Evolutionary conservation across 2,113 vertebrate genomes (phyloP), one percentile per base, ranked within the genome.

Genomic region (Bubo blakistoni): DNA sequence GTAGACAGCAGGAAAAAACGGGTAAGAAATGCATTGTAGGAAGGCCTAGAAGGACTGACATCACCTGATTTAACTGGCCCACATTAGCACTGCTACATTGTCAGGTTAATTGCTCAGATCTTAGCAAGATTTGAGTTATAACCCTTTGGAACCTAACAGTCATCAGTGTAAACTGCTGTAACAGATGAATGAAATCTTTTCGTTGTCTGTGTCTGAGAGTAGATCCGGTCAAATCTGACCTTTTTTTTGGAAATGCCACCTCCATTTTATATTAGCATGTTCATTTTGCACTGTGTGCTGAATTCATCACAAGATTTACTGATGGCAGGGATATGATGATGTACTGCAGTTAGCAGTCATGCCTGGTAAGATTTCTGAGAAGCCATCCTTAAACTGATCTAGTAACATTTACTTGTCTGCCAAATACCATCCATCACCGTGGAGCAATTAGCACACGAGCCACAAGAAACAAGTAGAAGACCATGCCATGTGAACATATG

Each of bases 401-500:
- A 25, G 8, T 36, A 7, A 27, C 14, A n/a, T 65, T 72, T 72
- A 24, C 85, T 63, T 73, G 10, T 72, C 54, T 80, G 46, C 44
- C 47, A 69, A 72, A 65, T 86, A 24, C 21, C 40, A 70, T 47
- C 69, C 58, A 32, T 54, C 10, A 32, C 14, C 4, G 12, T 61
- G 38, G 54, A 79, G 42, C 40, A 86, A 46, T 54, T 74, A 49
- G 66, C n/a, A 57, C 44, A 73, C 72, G 21, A 81, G 13, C 32
- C 25, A 34, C 46, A 22, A 34, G 59, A 78, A 69, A 40, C 18
- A 34, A 73, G 13, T 22, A n/a, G 16, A 67, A 71, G 34, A 82
- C 7, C 0, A 0, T 87, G n/a, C 26, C 13, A 1, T 42, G 19
- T 62, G 52, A 86, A 49, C 9, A 15, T 17, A 44, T 1, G 8